Conservation (phyloP, 1,140 invertebrate genomes). For the Drosophila orena region DNA sequence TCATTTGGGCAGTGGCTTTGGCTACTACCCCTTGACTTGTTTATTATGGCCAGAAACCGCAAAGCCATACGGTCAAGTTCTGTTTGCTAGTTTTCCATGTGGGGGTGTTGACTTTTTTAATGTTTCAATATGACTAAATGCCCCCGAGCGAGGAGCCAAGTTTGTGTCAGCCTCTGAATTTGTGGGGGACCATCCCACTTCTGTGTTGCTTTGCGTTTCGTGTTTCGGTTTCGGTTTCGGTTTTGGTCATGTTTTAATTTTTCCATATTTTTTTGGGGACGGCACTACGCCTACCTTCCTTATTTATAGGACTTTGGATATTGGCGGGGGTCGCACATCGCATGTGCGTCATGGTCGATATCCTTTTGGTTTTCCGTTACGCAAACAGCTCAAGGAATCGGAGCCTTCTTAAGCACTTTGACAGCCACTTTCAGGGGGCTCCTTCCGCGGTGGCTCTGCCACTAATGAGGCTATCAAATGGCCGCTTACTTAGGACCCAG, state of each 20-base stretch:
- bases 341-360: constrained; percentile 75
- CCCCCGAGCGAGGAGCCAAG: constrained; percentile 60
- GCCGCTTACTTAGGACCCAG: constrained; percentile 54
- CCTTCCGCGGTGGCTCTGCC: constrained; percentile 63
- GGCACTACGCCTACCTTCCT: constrained; percentile 38
- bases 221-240: constrained; percentile 39
- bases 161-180: constrained; percentile 28
- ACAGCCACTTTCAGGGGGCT: constrained; percentile 56
- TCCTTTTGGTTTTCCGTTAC: constrained; percentile 79
- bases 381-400: constrained; percentile 47
- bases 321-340: constrained; percentile 54
- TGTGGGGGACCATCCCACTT: constrained; percentile 50
- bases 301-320: constrained; percentile 57
- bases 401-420: constrained; percentile 72
- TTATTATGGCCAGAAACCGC: constrained; percentile 60
- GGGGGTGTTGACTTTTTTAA: constrained; percentile 83
- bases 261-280: constrained; percentile 32
- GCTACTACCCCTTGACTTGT: constrained; percentile 57
- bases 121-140: constrained; percentile 83
- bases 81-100: constrained; percentile 62
- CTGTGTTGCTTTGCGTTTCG: constrained; percentile 28
- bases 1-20: constrained; percentile 22
- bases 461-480: constrained; percentile 83
- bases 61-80: constrained; percentile 70
- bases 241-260: constrained; percentile 29